These are phyloP conservation scores for Papilio polyxenes DNA, from an alignment of 1,140 invertebrate species.

Conservation along the genomic window DNA sequence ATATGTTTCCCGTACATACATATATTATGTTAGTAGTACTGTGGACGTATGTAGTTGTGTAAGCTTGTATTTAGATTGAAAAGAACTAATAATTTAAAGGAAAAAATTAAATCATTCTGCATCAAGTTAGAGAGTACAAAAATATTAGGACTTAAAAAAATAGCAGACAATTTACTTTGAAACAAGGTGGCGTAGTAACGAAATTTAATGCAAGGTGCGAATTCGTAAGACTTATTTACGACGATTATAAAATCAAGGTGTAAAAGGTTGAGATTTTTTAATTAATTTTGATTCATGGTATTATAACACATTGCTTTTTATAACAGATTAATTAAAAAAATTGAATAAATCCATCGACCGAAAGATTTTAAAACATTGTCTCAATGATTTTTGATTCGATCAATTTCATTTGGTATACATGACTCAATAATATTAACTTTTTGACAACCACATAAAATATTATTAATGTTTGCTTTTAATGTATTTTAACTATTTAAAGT, in stretches of 20 bases:
- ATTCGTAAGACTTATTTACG: slow-evolving; percentile 26
- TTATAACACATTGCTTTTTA: not conserved
- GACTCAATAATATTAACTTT: not conserved
- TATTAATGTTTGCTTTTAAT: not conserved
- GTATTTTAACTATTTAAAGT: slow-evolving; percentile 7
- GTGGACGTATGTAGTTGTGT: not conserved
- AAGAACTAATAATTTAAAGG: not conserved
- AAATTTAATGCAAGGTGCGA: slow-evolving; percentile 29
- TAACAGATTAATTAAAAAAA: not conserved
- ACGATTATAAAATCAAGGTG: slow-evolving; percentile 31
- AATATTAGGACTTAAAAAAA: not conserved
- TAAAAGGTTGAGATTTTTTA: slow-evolving; percentile 12
- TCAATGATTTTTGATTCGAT: not conserved
- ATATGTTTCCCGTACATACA: too few relatives aligned
- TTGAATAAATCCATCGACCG: not conserved
- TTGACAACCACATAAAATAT: not conserved
- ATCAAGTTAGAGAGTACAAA: too few relatives aligned
- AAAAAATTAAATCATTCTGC: not conserved
- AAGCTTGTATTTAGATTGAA: not conserved
- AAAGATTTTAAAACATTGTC: not conserved
- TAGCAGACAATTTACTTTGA: not conserved
- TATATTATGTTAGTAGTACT: not conserved
- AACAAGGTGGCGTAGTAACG: slow-evolving; percentile 16
- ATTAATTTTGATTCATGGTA: slow-evolving; percentile 5
- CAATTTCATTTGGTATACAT: not conserved